A percentile compares a stretch with the other conserved stretches of the same genome.
Evolutionary conservation across 2,113 vertebrate species (phyloP).

Genomic region (Bos indicus): DNA sequence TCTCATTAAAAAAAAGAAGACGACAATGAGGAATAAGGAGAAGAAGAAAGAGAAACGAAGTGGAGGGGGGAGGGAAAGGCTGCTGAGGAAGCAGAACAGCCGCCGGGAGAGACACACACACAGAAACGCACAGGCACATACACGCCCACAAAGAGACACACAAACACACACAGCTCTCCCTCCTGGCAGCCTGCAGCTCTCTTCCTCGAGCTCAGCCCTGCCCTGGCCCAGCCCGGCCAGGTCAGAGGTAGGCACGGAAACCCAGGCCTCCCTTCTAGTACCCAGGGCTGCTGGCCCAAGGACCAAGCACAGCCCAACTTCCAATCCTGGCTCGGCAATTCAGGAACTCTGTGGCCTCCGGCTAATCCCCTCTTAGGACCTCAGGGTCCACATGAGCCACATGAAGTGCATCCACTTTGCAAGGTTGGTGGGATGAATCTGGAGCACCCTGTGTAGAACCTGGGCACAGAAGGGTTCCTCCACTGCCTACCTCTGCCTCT

Average conservation of each 20-base stretch:
- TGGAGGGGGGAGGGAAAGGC: constrained; percentile 55
- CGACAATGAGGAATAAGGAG: constrained; percentile 67
- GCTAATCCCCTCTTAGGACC: not conserved
- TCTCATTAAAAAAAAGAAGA: constrained; percentile 67
- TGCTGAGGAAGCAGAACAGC: constrained; percentile 69
- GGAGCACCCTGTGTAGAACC: not conserved
- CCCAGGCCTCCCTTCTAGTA: not conserved
- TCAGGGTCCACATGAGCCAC: not conserved
- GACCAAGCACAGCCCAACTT: not conserved
- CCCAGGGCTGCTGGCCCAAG: not conserved
- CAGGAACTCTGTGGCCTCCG: not conserved
- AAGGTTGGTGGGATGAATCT: not conserved
- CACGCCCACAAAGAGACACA: constrained; percentile 53
- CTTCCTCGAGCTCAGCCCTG: not conserved
- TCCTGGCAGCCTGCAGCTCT: not conserved
- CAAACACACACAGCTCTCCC: constrained; percentile 42
- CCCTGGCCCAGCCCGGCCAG: not conserved
- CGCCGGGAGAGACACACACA: constrained; percentile 22
- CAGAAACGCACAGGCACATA: constrained; percentile 39
- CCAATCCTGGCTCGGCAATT: not conserved
- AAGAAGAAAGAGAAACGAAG: constrained; percentile 62
- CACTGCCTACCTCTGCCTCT: not conserved
- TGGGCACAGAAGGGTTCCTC: not conserved
- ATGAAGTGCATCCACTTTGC: not conserved
- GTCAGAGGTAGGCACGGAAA: not conserved